Evolutionary conservation across 2,113 vertebrate genomes (phyloP).

Genomic region (Paracanthobrama guichenoti): DNA sequence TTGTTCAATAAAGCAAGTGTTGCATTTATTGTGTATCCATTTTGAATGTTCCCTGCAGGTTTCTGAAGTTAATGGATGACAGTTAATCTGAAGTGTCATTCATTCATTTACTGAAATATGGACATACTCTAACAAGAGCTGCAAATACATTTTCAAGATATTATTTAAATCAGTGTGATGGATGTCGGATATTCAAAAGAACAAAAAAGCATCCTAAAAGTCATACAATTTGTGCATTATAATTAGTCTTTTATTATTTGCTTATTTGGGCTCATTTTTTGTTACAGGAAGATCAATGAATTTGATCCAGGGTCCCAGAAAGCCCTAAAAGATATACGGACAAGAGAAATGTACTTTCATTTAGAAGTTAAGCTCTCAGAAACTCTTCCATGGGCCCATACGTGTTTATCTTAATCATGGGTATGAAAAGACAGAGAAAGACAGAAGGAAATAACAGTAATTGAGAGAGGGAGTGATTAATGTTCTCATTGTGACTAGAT

Average conservation of each 20-base stretch:
- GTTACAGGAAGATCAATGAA: neutral
- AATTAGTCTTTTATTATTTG: neutral
- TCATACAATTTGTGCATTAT: too few species aligned
- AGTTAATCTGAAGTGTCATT: conserved; percentile 1
- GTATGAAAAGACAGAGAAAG: neutral
- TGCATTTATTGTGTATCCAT: conserved; percentile 17
- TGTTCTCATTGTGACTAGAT: conserved; percentile 29
- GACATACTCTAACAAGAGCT: neutral
- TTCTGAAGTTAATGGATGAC: neutral
- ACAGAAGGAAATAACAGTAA: conserved; percentile 23
- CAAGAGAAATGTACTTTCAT: neutral
- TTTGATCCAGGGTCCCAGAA: neutral
- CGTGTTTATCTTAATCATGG: conserved; percentile 13
- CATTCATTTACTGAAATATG: neutral
- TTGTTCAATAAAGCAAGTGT: conserved; percentile 23
- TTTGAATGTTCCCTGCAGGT: neutral
- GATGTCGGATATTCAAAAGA: neutral
- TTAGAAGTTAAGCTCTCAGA: neutral
- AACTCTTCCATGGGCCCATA: neutral
- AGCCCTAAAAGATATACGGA: neutral
- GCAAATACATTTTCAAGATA: neutral
- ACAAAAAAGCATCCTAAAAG: too few species aligned
- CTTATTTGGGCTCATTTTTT: neutral
- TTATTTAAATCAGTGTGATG: neutral
- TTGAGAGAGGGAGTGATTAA: conserved; percentile 42